phyloP scores from a whole-genome alignment of 2,113 vertebrate species.

The Pipra filicauda region DNA sequence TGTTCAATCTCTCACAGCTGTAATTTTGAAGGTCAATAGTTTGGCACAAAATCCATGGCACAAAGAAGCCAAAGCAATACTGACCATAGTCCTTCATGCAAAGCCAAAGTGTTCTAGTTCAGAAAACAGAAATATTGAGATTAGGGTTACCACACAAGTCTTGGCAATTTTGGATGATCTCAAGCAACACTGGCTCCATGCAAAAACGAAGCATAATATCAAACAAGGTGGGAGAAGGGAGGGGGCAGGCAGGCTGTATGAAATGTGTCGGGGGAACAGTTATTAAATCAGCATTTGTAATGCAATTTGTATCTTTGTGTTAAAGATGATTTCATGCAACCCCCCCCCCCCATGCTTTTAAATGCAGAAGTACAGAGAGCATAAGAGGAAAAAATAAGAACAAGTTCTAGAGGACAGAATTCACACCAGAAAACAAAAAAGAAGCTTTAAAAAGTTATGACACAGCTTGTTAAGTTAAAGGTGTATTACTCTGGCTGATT shows the following conservation, averaged over 20 bases:
- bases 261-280: neutral
- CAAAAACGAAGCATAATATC: neutral
- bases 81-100: neutral
- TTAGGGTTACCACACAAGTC: neutral
- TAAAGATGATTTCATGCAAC: neutral
- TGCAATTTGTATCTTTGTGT: neutral
- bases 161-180: neutral
- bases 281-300: neutral
- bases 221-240: neutral
- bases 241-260: neutral
- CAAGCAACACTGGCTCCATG: neutral
- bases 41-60: neutral
- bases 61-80: neutral
- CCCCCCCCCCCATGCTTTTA: neutral
- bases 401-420: neutral
- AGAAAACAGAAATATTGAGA: neutral
- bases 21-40: neutral
- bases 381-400: neutral
- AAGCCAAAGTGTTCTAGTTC: neutral
- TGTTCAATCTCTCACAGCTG: neutral
- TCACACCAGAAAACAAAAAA: neutral
- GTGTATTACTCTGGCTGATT: neutral
- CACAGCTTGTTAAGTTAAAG: neutral
- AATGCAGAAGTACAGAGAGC: neutral
- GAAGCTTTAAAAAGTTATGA: neutral